These are phyloP conservation scores for Netelia virgata DNA, from an alignment of 2,888 invertebrate genomes.

Conservation along the genomic window DNA sequence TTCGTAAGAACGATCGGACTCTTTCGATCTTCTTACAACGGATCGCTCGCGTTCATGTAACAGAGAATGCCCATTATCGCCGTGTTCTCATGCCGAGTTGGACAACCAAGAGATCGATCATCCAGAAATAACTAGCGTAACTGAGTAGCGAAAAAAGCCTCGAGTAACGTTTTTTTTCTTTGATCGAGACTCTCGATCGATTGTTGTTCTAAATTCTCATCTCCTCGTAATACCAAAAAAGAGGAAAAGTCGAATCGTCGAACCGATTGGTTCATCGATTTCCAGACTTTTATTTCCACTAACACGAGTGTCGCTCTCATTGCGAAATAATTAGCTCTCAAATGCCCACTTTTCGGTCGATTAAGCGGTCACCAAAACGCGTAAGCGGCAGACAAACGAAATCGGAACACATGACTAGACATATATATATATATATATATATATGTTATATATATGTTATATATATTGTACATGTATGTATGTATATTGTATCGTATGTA, in stretches of 20 bases:
- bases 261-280: conserved; percentile 7
- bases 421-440: not conserved
- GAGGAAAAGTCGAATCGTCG: conserved; percentile 32
- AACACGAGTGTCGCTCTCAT: not conserved
- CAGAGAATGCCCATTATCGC: conserved; percentile 28
- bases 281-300: conserved; percentile 5
- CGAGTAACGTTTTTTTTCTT: conserved; percentile 49
- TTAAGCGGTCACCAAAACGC: conserved; percentile 27
- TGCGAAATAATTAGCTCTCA: conserved; percentile 42
- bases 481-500: not conserved
- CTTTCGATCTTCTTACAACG: conserved; percentile 62
- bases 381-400: not conserved
- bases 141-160: conserved; percentile 25
- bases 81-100: conserved; percentile 42
- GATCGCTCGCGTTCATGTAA: conserved; percentile 47
- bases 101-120: conserved; percentile 58
- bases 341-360: conserved; percentile 43
- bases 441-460: not conserved
- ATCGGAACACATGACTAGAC: not conserved
- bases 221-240: conserved; percentile 31
- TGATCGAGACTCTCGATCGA: conserved; percentile 52
- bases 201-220: conserved; percentile 11
- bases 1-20: conserved; percentile 48
- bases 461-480: not conserved
- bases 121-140: conserved; percentile 54